A percentile compares a stretch with the other conserved stretches of the same genome.
Conservation (phyloP, 2,888 invertebrate genomes). For the Eupithecia vulgata region DNA sequence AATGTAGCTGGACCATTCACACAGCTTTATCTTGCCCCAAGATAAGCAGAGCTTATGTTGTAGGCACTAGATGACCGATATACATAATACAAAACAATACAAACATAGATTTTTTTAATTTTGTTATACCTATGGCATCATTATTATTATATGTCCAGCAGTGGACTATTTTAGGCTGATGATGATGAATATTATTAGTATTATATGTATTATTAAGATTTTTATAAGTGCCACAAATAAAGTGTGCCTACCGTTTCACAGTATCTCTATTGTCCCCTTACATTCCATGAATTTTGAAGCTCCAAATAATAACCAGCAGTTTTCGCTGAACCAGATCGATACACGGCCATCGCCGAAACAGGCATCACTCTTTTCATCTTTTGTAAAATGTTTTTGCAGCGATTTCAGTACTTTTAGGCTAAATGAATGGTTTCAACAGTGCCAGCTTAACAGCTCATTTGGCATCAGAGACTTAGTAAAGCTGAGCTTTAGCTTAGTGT, state of each 20-base stretch:
- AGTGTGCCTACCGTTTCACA: not conserved
- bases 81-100: too few relatives aligned
- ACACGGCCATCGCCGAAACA: not conserved
- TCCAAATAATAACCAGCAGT: conserved; percentile 23
- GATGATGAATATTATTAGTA: too few relatives aligned
- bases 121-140: too few relatives aligned
- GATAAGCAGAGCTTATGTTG: too few relatives aligned
- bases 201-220: too few relatives aligned
- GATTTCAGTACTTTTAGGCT: not conserved
- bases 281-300: conserved; percentile 19
- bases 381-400: not conserved
- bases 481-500: too few relatives aligned
- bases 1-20: too few relatives aligned
- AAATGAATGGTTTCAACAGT: not conserved
- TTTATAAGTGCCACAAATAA: not conserved
- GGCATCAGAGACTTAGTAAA: not conserved
- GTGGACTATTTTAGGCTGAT: too few relatives aligned
- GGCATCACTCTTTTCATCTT: conserved; percentile 4
- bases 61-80: too few relatives aligned
- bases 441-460: not conserved
- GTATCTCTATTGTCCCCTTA: not conserved
- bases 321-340: conserved; percentile 21
- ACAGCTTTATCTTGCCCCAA: too few relatives aligned
- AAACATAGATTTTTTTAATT: too few relatives aligned
- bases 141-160: too few relatives aligned